phyloP scores from a whole-genome alignment of 1,140 invertebrate species.

The Drosophila kanapiae region DNA sequence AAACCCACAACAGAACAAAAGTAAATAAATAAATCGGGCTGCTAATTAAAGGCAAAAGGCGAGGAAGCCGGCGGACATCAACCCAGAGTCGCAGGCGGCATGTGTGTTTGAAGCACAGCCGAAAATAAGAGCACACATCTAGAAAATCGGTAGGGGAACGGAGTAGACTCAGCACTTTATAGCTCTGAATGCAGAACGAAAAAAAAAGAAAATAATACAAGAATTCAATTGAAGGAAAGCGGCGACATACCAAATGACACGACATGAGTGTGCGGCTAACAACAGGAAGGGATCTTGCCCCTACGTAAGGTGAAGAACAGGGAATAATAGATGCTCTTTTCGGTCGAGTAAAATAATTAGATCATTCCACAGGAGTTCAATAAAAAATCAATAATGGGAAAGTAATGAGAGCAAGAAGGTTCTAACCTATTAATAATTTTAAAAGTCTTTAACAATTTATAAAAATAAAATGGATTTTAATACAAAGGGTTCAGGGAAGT shows the following conservation, averaged over 20 bases:
- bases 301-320: not conserved
- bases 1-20: conserved; percentile 59
- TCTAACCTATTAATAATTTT: not conserved
- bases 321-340: conserved; percentile 13
- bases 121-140: conserved; percentile 62
- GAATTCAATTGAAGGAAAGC: conserved; percentile 82
- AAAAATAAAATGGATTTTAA: not conserved
- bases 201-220: conserved; percentile 34
- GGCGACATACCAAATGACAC: conserved; percentile 76
- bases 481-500: no score
- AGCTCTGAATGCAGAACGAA: conserved; percentile 6
- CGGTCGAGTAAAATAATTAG: not conserved
- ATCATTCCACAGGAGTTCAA: not conserved
- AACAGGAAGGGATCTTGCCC: conserved; percentile 56
- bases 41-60: conserved; percentile 76
- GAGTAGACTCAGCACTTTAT: conserved; percentile 45
- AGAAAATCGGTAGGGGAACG: conserved; percentile 35
- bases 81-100: conserved; percentile 9
- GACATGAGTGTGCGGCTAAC: conserved; percentile 39
- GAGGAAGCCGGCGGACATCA: conserved; percentile 22
- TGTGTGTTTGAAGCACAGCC: conserved; percentile 61
- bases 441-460: not conserved
- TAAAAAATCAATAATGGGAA: not conserved
- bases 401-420: not conserved
- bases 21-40: conserved; percentile 80